phyloP scores from a whole-genome alignment of 1,140 invertebrate genomes.

The Campoletis sonorensis region DNA sequence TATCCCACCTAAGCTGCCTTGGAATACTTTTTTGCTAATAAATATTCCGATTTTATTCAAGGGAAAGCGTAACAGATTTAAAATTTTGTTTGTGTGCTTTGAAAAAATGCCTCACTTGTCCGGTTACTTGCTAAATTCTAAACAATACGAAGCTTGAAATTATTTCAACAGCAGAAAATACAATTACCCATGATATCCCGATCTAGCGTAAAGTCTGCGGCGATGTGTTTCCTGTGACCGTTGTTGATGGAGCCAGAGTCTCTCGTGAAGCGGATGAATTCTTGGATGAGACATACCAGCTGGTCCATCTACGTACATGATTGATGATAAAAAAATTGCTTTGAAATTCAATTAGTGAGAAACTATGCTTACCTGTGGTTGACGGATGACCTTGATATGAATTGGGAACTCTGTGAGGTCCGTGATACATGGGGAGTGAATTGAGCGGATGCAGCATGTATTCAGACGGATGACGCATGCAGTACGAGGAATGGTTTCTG shows the following conservation, averaged over 20 bases:
- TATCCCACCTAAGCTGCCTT: too few relatives aligned
- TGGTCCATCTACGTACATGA: constrained; percentile 37
- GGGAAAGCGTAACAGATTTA: too few relatives aligned
- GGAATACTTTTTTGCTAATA: too few relatives aligned
- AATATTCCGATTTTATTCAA: too few relatives aligned
- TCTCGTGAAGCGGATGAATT: constrained; percentile 85
- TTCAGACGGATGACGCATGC: constrained; percentile 60
- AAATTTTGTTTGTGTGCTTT: neutral
- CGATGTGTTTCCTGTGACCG: constrained; percentile 83
- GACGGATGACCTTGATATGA: constrained; percentile 52
- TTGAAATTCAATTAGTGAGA: neutral
- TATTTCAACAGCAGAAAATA: too few relatives aligned
- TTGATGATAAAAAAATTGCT: neutral
- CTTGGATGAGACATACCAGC: constrained; percentile 72
- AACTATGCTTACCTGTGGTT: constrained; percentile 48
- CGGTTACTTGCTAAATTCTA: too few relatives aligned
- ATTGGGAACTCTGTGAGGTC: constrained; percentile 57
- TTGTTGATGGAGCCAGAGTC: constrained; percentile 85
- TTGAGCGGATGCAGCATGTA: constrained; percentile 54
- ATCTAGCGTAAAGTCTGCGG: constrained; percentile 76
- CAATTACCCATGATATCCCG: constrained; percentile 66
- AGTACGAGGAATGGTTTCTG: constrained; percentile 58
- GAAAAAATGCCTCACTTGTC: neutral
- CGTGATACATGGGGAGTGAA: constrained; percentile 51
- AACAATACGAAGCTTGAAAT: too few relatives aligned